These are phyloP conservation scores for Euclidia mi DNA, from an alignment of 2,888 invertebrate species.

Conservation along the genomic window DNA sequence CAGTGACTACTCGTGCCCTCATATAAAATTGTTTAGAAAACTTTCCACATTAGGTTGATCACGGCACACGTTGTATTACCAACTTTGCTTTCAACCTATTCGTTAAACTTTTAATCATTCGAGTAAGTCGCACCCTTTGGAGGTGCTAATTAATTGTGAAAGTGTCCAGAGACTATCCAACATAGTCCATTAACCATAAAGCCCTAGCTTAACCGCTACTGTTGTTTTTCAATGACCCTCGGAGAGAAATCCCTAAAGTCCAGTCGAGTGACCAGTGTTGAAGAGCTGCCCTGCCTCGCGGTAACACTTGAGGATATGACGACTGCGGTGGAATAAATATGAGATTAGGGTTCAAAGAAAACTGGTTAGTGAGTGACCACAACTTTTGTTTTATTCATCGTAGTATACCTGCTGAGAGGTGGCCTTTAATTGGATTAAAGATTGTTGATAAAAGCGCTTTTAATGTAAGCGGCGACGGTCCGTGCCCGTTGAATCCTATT, in stretches of 20 bases:
- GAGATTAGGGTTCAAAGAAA: slow-evolving; percentile 52
- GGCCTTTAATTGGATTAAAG: slow-evolving; percentile 86
- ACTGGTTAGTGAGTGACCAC: slow-evolving; percentile 62
- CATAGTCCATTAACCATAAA: slow-evolving; percentile 85
- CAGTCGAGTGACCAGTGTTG: slow-evolving; percentile 66
- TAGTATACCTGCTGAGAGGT: slow-evolving; percentile 79
- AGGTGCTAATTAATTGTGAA: slow-evolving; percentile 84
- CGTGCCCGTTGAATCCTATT: slow-evolving; percentile 75
- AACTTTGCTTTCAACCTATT: slow-evolving; percentile 61
- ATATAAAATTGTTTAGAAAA: slow-evolving; percentile 39
- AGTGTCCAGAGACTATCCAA: slow-evolving; percentile 72
- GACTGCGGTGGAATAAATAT: slow-evolving; percentile 24
- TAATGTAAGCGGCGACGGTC: slow-evolving; percentile 72
- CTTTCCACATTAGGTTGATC: slow-evolving; percentile 32
- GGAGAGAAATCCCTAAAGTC: slow-evolving; percentile 79
- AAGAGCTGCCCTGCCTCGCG: slow-evolving; percentile 43
- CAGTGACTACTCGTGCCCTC: neutral
- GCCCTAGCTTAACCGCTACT: slow-evolving; percentile 73
- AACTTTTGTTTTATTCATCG: slow-evolving; percentile 86
- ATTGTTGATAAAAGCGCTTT: slow-evolving; percentile 84
- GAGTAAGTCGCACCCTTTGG: slow-evolving; percentile 66
- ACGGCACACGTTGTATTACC: slow-evolving; percentile 24
- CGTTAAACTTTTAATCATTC: slow-evolving; percentile 57
- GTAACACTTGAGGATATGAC: slow-evolving; percentile 31
- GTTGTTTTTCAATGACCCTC: slow-evolving; percentile 81